These are phyloP conservation scores for Acheta domesticus DNA, from an alignment of 2,888 invertebrate genomes.

Conservation along the genomic window DNA sequence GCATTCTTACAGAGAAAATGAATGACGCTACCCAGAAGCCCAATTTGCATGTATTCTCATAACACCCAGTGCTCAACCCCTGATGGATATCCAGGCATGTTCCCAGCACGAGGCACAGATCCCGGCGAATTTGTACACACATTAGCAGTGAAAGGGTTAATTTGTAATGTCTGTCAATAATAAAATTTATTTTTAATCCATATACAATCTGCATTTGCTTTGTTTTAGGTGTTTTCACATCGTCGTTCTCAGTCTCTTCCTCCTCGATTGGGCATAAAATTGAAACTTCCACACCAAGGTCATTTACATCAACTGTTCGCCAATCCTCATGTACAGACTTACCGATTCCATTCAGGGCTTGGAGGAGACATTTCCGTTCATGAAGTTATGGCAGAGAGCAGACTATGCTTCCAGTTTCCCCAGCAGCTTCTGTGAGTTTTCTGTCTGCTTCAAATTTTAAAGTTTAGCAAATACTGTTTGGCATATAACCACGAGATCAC, in stretches of 20 bases:
- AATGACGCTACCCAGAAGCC: too few relatives aligned
- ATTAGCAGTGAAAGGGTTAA: too few relatives aligned
- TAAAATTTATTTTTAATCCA: too few relatives aligned
- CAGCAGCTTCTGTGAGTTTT: conserved; percentile 78
- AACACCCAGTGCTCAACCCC: too few relatives aligned
- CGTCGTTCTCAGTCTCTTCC: conserved; percentile 82
- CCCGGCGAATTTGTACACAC: too few relatives aligned
- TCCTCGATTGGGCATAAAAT: conserved; percentile 73
- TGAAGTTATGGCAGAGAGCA: conserved; percentile 89
- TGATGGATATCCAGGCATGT: too few relatives aligned
- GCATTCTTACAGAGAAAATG: too few relatives aligned
- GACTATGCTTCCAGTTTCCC: conserved; percentile 79
- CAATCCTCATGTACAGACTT: conserved; percentile 63
- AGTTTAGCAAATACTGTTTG: neutral
- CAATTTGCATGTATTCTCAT: too few relatives aligned
- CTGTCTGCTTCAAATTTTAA: neutral
- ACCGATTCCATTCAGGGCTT: conserved; percentile 81
- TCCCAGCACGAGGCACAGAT: too few relatives aligned
- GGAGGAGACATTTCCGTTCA: conserved; percentile 91
- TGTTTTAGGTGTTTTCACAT: conserved; percentile 51
- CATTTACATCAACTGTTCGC: conserved; percentile 69
- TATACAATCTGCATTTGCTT: neutral
- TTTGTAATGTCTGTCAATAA: too few relatives aligned
- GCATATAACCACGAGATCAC: too few relatives aligned
- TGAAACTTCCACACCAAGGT: conserved; percentile 77